phyloP scores from a whole-genome alignment of 2,888 invertebrate genomes.

The Eristalis pertinax region DNA sequence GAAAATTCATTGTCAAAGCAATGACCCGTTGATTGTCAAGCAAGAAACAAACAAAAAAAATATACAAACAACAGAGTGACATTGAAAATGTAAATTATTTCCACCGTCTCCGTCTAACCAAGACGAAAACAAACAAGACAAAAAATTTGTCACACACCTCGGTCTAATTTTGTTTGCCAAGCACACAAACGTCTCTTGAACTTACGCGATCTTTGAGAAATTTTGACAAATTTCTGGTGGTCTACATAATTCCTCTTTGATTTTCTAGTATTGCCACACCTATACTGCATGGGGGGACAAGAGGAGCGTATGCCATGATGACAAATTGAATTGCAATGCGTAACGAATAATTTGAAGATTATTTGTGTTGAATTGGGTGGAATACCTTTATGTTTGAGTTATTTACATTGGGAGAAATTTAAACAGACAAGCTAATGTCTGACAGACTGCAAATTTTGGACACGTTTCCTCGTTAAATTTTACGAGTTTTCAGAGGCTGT shows the following conservation, averaged over 20 bases:
- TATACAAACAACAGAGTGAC: slow-evolving; percentile 15
- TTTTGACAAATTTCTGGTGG: slow-evolving; percentile 20
- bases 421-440: neutral
- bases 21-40: slow-evolving; percentile 15
- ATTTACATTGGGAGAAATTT: neutral
- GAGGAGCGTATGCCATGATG: slow-evolving; percentile 25
- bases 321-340: slow-evolving; percentile 58
- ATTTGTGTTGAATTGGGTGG: slow-evolving; percentile 25
- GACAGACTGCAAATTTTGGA: neutral
- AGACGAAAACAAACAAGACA: slow-evolving; percentile 4
- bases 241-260: neutral
- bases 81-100: slow-evolving; percentile 36
- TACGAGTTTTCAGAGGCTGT: neutral
- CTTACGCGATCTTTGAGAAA: slow-evolving; percentile 6
- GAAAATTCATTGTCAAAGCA: slow-evolving; percentile 47
- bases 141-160: slow-evolving; percentile 29
- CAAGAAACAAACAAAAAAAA: neutral
- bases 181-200: slow-evolving; percentile 2
- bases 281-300: slow-evolving; percentile 1
- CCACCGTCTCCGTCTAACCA: neutral
- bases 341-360: slow-evolving; percentile 43
- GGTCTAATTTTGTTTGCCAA: slow-evolving; percentile 24
- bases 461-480: slow-evolving; percentile 12
- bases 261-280: slow-evolving; percentile 37
- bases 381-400: slow-evolving; percentile 15